Evolutionary conservation across 2,888 invertebrate genomes (phyloP).

Genomic region (Drosophila neoperkinsi): DNA sequence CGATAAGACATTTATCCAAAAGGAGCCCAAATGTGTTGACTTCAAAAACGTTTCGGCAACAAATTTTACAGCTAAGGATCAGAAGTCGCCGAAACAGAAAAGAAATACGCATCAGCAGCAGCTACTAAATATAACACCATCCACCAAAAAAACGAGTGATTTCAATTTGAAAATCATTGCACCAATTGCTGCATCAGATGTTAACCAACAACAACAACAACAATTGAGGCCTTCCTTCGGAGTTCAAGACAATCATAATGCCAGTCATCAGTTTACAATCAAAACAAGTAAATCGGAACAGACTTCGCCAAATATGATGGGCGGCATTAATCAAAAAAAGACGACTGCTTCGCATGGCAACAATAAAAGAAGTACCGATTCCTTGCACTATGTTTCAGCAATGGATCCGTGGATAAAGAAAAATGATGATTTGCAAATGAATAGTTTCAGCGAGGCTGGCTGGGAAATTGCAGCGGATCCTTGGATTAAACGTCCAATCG

Average conservation of each 20-base stretch:
- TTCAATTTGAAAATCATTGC: slow-evolving; percentile 20
- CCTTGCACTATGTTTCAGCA: slow-evolving; percentile 82
- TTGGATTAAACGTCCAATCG: slow-evolving; percentile 78
- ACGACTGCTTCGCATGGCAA: slow-evolving; percentile 70
- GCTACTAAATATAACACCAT: slow-evolving; percentile 2
- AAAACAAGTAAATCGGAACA: slow-evolving; percentile 84
- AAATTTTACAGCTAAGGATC: slow-evolving; percentile 4
- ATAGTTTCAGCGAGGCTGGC: slow-evolving; percentile 23
- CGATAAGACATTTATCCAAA: slow-evolving; percentile 31
- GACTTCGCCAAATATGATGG: slow-evolving; percentile 83
- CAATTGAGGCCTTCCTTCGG: slow-evolving; percentile 18
- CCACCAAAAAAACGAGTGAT: slow-evolving; percentile 20
- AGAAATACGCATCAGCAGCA: slow-evolving; percentile 9
- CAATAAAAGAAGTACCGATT: slow-evolving; percentile 82
- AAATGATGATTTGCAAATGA: slow-evolving; percentile 62
- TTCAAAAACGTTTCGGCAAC: slow-evolving; percentile 1
- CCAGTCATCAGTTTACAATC: slow-evolving; percentile 27
- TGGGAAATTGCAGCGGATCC: slow-evolving; percentile 66
- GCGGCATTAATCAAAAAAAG: slow-evolving; percentile 39
- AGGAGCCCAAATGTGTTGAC: slow-evolving; percentile 26
- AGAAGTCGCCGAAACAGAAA: slow-evolving; percentile 11
- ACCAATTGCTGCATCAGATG: slow-evolving; percentile 24
- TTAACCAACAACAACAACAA: slow-evolving; percentile 21
- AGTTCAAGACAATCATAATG: slow-evolving; percentile 59
- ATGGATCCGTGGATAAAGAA: slow-evolving; percentile 85